Base-by-base conservation (phyloP, 2,888 invertebrate genomes). In the Xylota sylvarum region DNA sequence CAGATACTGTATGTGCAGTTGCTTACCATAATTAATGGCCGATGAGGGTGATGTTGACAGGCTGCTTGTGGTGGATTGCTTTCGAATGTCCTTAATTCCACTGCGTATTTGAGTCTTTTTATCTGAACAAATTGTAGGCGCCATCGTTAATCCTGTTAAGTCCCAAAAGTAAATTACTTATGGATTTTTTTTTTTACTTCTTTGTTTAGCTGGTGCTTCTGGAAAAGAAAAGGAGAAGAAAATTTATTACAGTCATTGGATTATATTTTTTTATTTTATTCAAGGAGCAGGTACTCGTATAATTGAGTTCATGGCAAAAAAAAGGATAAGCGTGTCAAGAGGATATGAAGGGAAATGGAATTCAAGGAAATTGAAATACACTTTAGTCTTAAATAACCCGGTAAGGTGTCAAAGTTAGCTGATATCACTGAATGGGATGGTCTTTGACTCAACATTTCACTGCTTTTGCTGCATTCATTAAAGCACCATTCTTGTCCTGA, bases 41-140 rank as follows among this genome's bases (percentile, higher is more conserved):
- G 89, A 88, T 64, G 89, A 88, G 64, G 89, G 46, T 60, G 88
- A 77, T 67, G 82, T 83, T 48, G 82, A 84, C 80, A 84, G 83
- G 77, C 76, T 79, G 69, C 69, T 83, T 85, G 72, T 78, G 77
- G 55, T 67, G 40, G 73, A 77, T 77, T 88, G 80, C 81, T 83
- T 81, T 80, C 78, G 84, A 60, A 77, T 83, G 19, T 86, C 88
- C 72, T 84, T 87, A 30, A 88, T 81, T 12, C 88, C 88, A 2
- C 88, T 84, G 40, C 90, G 89, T 60, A 90, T 89, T 83, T 90
- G 89, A 55, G 88, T 88, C 78, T 91, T 91, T 79, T 92, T 92
- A 65, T 91, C 91, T 23, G 90, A 90, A 80, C 92, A 92, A 88
- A 92, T 91, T 87, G 92, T 92, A 74, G 92, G 92, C 85, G 92